phyloP scores from a whole-genome alignment of 2,113 vertebrate genomes.

The Grammomys surdaster region DNA sequence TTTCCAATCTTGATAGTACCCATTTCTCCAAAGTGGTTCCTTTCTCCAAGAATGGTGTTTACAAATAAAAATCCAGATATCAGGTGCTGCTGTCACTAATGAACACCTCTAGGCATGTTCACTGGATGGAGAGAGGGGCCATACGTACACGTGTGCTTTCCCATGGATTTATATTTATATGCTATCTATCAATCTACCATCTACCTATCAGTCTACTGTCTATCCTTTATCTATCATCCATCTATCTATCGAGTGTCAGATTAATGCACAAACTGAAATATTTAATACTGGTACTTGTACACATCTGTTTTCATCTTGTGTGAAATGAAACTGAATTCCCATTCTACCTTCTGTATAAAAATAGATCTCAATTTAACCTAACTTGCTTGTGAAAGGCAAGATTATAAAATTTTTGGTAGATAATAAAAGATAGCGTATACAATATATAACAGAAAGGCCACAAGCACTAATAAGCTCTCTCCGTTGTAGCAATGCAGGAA shows the following conservation, averaged over 20 bases:
- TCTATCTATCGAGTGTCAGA: background rate
- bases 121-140: background rate
- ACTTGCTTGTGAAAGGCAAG: conserved; percentile 18
- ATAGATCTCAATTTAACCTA: conserved; percentile 32
- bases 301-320: background rate
- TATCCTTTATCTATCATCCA: background rate
- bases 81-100: background rate
- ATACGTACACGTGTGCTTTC: background rate
- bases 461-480: conserved; percentile 29
- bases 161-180: background rate
- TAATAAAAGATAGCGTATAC: conserved; percentile 34
- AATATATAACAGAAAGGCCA: background rate
- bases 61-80: background rate
- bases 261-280: background rate
- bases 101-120: background rate
- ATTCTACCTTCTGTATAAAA: conserved; percentile 29
- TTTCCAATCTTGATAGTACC: background rate
- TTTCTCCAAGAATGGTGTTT: background rate
- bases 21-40: background rate
- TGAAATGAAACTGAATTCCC: background rate
- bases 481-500: background rate
- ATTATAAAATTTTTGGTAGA: conserved; percentile 52
- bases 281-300: background rate
- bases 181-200: background rate
- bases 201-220: background rate